These are phyloP conservation scores for Eledona agricola DNA, from an alignment of 2,888 invertebrate genomes.

Conservation along the genomic window DNA sequence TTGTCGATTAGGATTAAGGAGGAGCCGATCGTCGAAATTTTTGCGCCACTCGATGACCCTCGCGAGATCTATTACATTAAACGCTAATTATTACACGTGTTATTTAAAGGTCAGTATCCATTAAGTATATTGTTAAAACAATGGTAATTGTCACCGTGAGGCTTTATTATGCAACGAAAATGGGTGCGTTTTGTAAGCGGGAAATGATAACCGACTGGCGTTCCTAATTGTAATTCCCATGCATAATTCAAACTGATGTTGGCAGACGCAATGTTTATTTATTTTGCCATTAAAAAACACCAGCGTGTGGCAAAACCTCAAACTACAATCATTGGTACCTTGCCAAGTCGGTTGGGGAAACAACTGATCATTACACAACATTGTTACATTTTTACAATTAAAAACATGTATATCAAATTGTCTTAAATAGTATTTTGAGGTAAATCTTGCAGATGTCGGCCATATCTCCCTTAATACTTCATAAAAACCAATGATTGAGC, in stretches of 20 bases:
- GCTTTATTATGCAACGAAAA: conserved; percentile 30
- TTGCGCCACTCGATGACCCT: too few species aligned
- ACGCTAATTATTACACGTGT: conserved; percentile 26
- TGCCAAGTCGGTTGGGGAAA: too few species aligned
- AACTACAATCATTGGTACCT: conserved; percentile 3
- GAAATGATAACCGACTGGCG: conserved; percentile 24
- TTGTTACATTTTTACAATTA: too few species aligned
- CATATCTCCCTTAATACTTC: too few species aligned
- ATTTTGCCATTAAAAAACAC: conserved; percentile 18
- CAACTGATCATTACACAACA: too few species aligned
- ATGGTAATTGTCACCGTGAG: conserved; percentile 35
- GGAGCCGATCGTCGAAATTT: too few species aligned
- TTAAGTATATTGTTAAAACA: conserved; percentile 31
- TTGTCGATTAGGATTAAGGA: conserved; percentile 16
- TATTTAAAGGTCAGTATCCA: conserved; percentile 29
- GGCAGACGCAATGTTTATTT: conserved; percentile 25
- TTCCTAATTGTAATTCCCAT: conserved; percentile 23
- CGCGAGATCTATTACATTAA: conserved; percentile 10
- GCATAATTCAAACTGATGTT: conserved; percentile 30
- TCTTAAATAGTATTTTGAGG: too few species aligned
- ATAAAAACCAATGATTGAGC: too few species aligned
- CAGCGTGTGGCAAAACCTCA: conserved; percentile 3
- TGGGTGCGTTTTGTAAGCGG: conserved; percentile 28
- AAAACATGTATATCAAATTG: too few species aligned
- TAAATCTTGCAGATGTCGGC: too few species aligned